Base-by-base conservation (phyloP, 2,113 vertebrate species). In the Lophotis ruficrista region DNA sequence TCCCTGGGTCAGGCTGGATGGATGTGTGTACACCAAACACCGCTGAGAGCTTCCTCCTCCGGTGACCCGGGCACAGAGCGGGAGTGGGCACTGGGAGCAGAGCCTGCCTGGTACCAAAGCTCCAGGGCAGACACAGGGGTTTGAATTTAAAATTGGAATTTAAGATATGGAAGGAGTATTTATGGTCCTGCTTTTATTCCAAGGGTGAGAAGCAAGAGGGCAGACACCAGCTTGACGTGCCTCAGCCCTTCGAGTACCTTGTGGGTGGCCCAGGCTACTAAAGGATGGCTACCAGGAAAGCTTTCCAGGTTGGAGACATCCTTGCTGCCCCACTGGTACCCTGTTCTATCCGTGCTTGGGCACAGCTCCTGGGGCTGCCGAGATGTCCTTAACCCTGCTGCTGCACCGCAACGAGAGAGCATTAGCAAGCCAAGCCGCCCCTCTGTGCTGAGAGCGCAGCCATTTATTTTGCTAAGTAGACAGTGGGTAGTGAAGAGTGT, bases 401-500 rank as follows among this genome's bases (percentile, higher is more conserved):
- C 94, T 17, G 27, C 8, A 1, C 19, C 38, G 82, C 58, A 33
- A 15, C 4, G 2, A 30, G 53, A 83, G 45, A 33, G 58, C 87
- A 8, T 80, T 50, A 91, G 84, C 78, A 69, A 38, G 47, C 68
- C 0, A 0, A 90, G 80, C 77, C 84, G 87, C 66, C 88, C 88
- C 85, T 51, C 31, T 5, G 66, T 43, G 91, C 69, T 61, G 84
- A 45, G 73, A 91, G 27, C 0, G 23, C 9, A 72, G 71, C 35
- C 90, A 79, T 93, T 83, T 35, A 38, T 96, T 83, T 89, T 91
- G 84, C 78, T 85, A 83, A 93, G 66, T 6, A 90, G 91, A 61
- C 93, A 89, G 70, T 24, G 90, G 62, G 82, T 86, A 90, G 94
- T 70, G 82, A 93, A 77, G 82, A 93, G 87, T 86, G 92, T 80